Conservation (phyloP, 2,797 vertebrate species). For the Moxostoma hubbsi region DNA sequence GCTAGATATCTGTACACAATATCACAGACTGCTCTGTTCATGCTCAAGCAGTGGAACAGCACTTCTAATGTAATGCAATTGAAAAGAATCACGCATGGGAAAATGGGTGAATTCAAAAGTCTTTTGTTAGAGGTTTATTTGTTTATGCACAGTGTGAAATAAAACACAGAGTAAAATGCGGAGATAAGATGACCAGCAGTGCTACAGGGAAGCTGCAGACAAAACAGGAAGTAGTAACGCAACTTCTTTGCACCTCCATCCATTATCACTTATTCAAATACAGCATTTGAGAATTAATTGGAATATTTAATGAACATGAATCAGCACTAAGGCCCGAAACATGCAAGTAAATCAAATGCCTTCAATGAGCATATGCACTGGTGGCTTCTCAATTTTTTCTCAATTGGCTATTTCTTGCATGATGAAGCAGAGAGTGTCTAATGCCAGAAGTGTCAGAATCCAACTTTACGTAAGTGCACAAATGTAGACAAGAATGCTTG, state of each 20-base stretch:
- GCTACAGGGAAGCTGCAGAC: neutral
- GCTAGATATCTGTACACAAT: slow-evolving; percentile 16
- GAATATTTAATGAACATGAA: too few relatives aligned
- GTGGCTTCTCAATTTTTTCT: too few relatives aligned
- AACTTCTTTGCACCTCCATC: too few relatives aligned
- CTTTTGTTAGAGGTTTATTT: neutral
- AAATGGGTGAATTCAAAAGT: neutral
- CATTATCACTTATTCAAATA: too few relatives aligned
- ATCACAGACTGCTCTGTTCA: slow-evolving; percentile 31
- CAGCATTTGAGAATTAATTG: too few relatives aligned
- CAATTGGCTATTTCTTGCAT: too few relatives aligned
- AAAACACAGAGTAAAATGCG: neutral
- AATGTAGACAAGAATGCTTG: neutral
- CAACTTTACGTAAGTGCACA: neutral
- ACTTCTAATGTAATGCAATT: neutral
- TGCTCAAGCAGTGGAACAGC: slow-evolving; percentile 29
- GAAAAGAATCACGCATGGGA: slow-evolving; percentile 8
- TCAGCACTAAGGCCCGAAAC: too few relatives aligned
- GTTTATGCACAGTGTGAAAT: neutral
- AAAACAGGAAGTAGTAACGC: neutral
- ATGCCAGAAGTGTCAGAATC: neutral
- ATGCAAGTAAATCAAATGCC: too few relatives aligned
- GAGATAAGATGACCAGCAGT: too few relatives aligned
- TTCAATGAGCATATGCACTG: too few relatives aligned
- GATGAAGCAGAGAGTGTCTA: too few relatives aligned